Conservation (phyloP, 1,140 invertebrate species). For the Musca vetustissima region DNA sequence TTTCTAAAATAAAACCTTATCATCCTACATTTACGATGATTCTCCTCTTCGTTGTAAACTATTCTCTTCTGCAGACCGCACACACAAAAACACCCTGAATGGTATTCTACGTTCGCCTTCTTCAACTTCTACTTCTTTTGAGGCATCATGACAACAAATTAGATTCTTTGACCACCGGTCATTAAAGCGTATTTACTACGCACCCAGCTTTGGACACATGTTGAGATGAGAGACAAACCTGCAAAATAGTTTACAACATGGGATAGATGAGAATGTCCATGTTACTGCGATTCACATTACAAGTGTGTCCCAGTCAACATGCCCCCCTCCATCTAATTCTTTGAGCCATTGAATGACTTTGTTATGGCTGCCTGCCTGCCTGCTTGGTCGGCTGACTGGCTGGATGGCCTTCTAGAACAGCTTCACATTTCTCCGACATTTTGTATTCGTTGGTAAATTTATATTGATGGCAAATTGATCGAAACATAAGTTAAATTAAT, state of each 20-base stretch:
- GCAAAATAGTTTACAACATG: conserved; percentile 12
- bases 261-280: too few species aligned
- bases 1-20: too few species aligned
- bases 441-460: conserved; percentile 24
- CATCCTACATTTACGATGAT: too few species aligned
- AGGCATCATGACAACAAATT: conserved; percentile 35
- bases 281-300: background rate
- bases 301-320: background rate
- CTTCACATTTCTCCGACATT: background rate
- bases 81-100: too few species aligned
- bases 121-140: background rate
- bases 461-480: conserved; percentile 41
- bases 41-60: too few species aligned
- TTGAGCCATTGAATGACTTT: too few species aligned
- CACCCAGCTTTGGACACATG: conserved; percentile 1
- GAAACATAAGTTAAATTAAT: conserved; percentile 55
- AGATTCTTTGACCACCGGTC: conserved; percentile 53
- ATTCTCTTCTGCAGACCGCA: too few species aligned
- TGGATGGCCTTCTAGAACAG: too few species aligned
- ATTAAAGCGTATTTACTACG: conserved; percentile 52
- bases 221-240: background rate
- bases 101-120: too few species aligned
- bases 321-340: background rate
- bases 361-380: too few species aligned
- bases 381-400: background rate